Percentiles rank a stretch among this genome's conserved stretches.
Evolutionary conservation across 2,113 vertebrate species (phyloP).

Genomic region (Solea senegalensis): DNA sequence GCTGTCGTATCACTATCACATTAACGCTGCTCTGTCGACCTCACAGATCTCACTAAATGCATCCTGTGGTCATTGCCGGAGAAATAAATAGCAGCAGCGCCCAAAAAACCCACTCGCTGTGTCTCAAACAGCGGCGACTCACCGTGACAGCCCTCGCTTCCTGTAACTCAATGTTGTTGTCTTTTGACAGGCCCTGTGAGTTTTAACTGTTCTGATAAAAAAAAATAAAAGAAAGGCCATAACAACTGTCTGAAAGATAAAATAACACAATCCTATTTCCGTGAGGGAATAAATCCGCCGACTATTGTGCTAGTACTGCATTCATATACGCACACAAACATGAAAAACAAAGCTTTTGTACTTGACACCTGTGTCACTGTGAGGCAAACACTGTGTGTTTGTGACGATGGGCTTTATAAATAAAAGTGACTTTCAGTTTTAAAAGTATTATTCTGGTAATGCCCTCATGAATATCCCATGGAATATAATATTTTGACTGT

Average conservation of each 20-base stretch:
- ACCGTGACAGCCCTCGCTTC: conserved; percentile 31
- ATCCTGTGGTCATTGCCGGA: conserved; percentile 74
- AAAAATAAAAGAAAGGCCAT: not conserved
- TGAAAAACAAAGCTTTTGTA: too few relatives aligned
- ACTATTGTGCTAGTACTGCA: too few relatives aligned
- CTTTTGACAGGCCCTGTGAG: not conserved
- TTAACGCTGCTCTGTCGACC: conserved; percentile 55
- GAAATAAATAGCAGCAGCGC: conserved; percentile 53
- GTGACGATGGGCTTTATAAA: too few relatives aligned
- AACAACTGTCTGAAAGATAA: not conserved
- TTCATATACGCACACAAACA: too few relatives aligned
- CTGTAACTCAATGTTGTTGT: conserved; percentile 5
- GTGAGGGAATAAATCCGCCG: too few relatives aligned
- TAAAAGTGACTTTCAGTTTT: too few relatives aligned
- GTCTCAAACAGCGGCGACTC: conserved; percentile 50
- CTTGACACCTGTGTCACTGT: too few relatives aligned
- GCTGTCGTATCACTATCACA: conserved; percentile 67
- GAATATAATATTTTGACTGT: too few relatives aligned
- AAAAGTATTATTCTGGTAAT: too few relatives aligned
- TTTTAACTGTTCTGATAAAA: not conserved
- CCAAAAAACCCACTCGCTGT: conserved; percentile 37
- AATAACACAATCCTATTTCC: not conserved
- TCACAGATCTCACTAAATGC: conserved; percentile 78
- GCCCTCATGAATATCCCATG: too few relatives aligned
- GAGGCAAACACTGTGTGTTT: too few relatives aligned